A percentile compares a stretch with the other conserved stretches of the same genome.
Conservation (phyloP, 1,140 invertebrate species). For the Drosophila nigromelanica region DNA sequence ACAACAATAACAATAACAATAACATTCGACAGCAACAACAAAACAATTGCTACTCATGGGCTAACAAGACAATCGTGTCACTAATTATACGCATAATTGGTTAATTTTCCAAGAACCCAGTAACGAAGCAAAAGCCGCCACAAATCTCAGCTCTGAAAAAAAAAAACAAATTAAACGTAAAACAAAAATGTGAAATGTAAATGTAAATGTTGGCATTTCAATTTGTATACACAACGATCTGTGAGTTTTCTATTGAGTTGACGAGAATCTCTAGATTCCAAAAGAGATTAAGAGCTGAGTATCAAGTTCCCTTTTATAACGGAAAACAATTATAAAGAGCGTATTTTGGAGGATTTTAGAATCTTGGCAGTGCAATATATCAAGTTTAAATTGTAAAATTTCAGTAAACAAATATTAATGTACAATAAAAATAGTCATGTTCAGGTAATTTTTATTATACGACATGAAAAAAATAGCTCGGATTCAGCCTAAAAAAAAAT, state of each 20-base stretch:
- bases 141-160: constrained; percentile 23
- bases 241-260: too few species aligned
- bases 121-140: constrained; percentile 47
- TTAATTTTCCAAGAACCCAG: constrained; percentile 73
- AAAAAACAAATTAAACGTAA: constrained; percentile 4
- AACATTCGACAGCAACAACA: constrained; percentile 4
- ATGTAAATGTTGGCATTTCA: constrained; percentile 46
- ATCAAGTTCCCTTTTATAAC: too few species aligned
- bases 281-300: too few species aligned
- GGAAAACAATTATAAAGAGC: too few species aligned
- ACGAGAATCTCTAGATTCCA: too few species aligned
- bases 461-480: too few species aligned
- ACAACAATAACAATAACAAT: constrained; percentile 53
- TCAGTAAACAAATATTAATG: too few species aligned
- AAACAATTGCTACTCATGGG: constrained; percentile 33
- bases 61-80: constrained; percentile 80
- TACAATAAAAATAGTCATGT: too few species aligned
- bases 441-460: too few species aligned
- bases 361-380: too few species aligned
- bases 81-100: constrained; percentile 82
- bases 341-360: not conserved
- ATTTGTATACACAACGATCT: constrained; percentile 4
- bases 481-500: too few species aligned
- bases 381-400: too few species aligned
- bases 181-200: constrained; percentile 63